phyloP scores from a whole-genome alignment of 2,797 vertebrate genomes.

The Arrhamphus sclerolepis region DNA sequence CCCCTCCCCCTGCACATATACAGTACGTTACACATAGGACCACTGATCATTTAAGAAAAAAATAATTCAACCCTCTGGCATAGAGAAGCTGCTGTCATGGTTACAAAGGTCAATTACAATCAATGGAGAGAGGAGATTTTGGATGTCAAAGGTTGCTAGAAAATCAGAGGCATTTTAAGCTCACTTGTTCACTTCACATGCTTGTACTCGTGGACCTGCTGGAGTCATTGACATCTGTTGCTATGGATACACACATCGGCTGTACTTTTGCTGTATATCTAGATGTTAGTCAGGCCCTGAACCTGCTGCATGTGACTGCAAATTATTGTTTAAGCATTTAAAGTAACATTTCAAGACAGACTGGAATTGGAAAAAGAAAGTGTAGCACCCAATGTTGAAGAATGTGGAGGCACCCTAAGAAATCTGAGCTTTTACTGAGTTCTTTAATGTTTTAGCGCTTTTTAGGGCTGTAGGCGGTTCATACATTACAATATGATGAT shows the following conservation, averaged over 20 bases:
- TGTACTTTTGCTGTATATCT: background rate
- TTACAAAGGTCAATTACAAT: slow-evolving; percentile 6
- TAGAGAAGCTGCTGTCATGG: slow-evolving; percentile 19
- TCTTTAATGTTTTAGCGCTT: background rate
- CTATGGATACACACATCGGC: slow-evolving; percentile 28
- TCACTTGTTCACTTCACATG: background rate
- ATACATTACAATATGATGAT: background rate
- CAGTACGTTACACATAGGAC: slow-evolving; percentile 47
- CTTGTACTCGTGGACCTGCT: background rate
- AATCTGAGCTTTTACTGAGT: background rate
- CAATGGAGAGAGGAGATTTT: slow-evolving; percentile 2
- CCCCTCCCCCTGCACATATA: slow-evolving; percentile 31
- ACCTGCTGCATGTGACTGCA: too few species aligned
- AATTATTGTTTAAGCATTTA: too few species aligned
- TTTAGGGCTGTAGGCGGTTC: background rate
- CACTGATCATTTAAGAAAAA: slow-evolving; percentile 23
- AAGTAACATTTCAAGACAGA: too few species aligned
- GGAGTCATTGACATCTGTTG: slow-evolving; percentile 11
- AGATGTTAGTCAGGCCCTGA: background rate
- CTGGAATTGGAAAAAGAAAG: background rate
- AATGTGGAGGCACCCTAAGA: background rate
- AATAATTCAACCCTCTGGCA: slow-evolving; percentile 14
- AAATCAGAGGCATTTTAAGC: background rate
- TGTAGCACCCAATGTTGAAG: background rate
- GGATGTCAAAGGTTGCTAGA: slow-evolving; percentile 1